Evolutionary conservation across 23 tunicate genomes (phyloP), one percentile per base, ranked within the genome.

Genomic region (Halocynthia aurantium): DNA sequence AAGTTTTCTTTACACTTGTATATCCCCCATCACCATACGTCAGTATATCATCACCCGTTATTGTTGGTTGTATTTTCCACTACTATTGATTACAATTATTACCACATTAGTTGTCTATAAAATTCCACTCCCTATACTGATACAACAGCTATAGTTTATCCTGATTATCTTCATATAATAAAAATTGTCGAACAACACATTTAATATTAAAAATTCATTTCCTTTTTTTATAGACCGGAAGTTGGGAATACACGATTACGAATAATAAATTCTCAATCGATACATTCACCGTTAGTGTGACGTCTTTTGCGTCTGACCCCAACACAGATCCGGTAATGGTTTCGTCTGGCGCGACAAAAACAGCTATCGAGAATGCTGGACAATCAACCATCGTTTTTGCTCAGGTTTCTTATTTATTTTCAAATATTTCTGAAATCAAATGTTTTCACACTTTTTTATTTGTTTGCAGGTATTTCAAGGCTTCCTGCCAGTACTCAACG

Each of bases 381-480:
- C 57, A 81, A 58, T 78, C 93, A 50, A 76, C 82, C 0, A 82
- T 82, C 10, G 86, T 87, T 22, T 87, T 81, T 68, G 93, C 93
- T 6, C 93, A 87, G 62, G 93, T 87, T 19, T 22, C 65, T 20
- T n/a, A n/a, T n/a, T n/a, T n/a, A n/a, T n/a, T n/a, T n/a, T n/a
- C n/a, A n/a, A n/a, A n/a, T n/a, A n/a, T n/a, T n/a, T n/a, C n/a
- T n/a, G n/a, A n/a, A n/a, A n/a, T n/a, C 15, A 17, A 18, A 2
- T 68, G 22, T 68, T 68, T 17, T 11, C 49, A 10, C 58, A 10
- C 10, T 72, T 10, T 20, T 20, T 50, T 50, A 76, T 19, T 22
- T 6, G 70, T 66, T 53, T 54, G n/a, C 51, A 86, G 91, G 91
- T 86, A 6, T 61, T 80, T 10, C 82, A 77, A 80, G 93, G 93